A percentile compares a stretch with the other conserved stretches of the same genome.
These are phyloP conservation scores for Cariama cristata DNA, from an alignment of 2,113 vertebrate species.

Conservation along the genomic window DNA sequence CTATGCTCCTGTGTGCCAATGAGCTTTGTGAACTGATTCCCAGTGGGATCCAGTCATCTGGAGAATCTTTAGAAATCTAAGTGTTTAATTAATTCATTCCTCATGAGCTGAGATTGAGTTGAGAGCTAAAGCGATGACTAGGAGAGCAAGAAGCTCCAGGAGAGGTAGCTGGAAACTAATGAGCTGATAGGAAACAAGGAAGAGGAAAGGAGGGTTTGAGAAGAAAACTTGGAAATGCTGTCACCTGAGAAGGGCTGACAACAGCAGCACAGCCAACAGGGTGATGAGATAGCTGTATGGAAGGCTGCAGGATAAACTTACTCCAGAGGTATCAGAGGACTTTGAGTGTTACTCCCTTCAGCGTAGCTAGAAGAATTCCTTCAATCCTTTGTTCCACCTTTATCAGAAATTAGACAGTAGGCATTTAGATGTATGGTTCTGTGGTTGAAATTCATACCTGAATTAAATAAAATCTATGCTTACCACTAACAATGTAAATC, in stretches of 20 bases:
- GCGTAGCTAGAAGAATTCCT: background rate
- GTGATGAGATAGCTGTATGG: background rate
- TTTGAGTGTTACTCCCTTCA: background rate
- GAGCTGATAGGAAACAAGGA: background rate
- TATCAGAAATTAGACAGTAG: background rate
- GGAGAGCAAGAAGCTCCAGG: background rate
- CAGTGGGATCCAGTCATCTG: background rate
- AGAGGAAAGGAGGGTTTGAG: background rate
- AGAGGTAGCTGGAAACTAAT: background rate
- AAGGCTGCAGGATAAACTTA: background rate
- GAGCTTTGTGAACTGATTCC: background rate
- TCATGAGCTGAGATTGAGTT: background rate
- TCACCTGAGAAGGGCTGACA: background rate
- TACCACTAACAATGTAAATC: background rate
- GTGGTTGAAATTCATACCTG: background rate
- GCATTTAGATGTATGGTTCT: background rate
- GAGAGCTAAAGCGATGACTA: background rate
- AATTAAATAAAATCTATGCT: background rate
- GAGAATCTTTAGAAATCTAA: background rate
- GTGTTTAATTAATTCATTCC: background rate
- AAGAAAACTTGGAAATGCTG: background rate
- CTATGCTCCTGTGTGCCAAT: background rate
- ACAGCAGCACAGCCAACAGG: background rate
- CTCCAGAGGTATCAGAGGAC: background rate
- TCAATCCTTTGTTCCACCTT: background rate